These are phyloP conservation scores for Gorsachius goisagi DNA, from an alignment of 2,113 vertebrate genomes.

Conservation along the genomic window DNA sequence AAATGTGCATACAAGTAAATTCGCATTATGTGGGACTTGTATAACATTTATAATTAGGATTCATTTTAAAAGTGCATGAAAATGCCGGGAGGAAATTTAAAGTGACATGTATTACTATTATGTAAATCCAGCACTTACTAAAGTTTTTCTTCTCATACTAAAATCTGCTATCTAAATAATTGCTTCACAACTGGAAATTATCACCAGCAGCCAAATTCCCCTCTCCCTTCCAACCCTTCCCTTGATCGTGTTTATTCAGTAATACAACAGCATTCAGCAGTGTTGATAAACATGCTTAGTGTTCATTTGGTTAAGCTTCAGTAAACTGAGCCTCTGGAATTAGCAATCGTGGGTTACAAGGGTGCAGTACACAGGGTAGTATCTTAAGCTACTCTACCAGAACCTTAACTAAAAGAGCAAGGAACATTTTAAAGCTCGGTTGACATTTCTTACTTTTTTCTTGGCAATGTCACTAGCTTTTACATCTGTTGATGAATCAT, in stretches of 20 bases:
- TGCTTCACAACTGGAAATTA: conserved; percentile 23
- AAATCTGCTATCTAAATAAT: conserved; percentile 44
- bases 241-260: background rate
- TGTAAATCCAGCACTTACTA: conserved; percentile 34
- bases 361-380: background rate
- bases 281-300: background rate
- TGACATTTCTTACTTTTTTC: background rate
- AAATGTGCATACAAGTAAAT: conserved; percentile 22
- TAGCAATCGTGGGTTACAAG: background rate
- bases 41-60: conserved; percentile 50
- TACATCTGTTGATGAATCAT: background rate
- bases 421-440: background rate
- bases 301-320: conserved; percentile 19
- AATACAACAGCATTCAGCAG: background rate
- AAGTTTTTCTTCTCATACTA: background rate
- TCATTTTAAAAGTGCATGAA: conserved; percentile 26
- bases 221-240: background rate
- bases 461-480: background rate
- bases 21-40: conserved; percentile 20
- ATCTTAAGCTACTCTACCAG: background rate
- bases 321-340: background rate
- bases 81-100: conserved; percentile 39
- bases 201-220: conserved; percentile 13
- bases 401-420: background rate
- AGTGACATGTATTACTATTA: conserved; percentile 33